Evolutionary conservation across 2,888 invertebrate genomes (phyloP), one percentile per base, ranked within the genome.

Genomic region (Philhelius pedissequus): DNA sequence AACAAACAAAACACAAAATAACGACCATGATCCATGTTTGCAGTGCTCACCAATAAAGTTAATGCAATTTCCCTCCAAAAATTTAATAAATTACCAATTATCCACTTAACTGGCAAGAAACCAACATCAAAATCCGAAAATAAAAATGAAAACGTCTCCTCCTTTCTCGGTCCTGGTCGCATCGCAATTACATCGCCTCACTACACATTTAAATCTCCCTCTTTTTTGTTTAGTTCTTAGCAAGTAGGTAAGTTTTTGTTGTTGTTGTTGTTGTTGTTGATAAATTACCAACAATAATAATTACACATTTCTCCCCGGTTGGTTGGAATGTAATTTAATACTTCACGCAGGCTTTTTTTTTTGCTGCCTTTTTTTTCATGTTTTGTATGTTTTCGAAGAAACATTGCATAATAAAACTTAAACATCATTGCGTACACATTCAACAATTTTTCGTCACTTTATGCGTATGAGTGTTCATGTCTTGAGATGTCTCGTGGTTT

Each of bases 271-370:
- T 40, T 27, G 15, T 68, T 38, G 18, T 52, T 68, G 84, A 84
- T 84, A 80, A 80, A 84, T 80, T 76, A 58, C 84, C 80, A 75
- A 62, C 84, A 79, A 71, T 84, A 80, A 84, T 84, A 84, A 84
- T 84, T 80, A 84, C 84, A 84, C 75, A 76, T 84, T 84, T 84
- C 80, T 75, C 75, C 75, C 84, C 66, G 70, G 56, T 56, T 56
- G 56, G 30, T 80, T 80, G 68, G 66, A 84, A 75, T 54, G 84
- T 76, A 84, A 84, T 84, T 84, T 76, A 84, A 84, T 50, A 84
- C 75, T 84, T 80, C 80, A 84, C 80, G 80, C 84, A 84, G 70
- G 35, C 58, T 32, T 56, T 20, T 20, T 13, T 32, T 35, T n/a
- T 35, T 45, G 45, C 3, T 22, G 8, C 6, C 3, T 27, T 27